Conservation (phyloP, 2,797 vertebrate species). For the Selene dorsalis region DNA sequence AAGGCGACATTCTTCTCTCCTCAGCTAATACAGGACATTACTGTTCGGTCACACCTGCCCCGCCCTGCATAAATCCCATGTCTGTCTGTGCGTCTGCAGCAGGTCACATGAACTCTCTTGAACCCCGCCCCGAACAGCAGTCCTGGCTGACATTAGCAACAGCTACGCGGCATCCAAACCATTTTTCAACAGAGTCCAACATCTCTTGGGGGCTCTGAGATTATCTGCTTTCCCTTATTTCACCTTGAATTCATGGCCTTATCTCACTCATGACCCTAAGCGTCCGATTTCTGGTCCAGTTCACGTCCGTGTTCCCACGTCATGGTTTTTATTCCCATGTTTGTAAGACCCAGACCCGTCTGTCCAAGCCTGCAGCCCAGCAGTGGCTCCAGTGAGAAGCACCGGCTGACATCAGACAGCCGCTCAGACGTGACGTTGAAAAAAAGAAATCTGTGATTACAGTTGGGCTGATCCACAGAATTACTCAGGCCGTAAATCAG, state of each 20-base stretch:
- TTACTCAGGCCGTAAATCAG: slow-evolving; percentile 59
- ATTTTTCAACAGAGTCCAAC: slow-evolving; percentile 4
- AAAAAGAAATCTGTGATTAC: slow-evolving; percentile 44
- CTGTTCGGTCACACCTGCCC: slow-evolving; percentile 73
- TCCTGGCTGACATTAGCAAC: slow-evolving; percentile 37
- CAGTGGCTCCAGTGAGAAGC: slow-evolving; percentile 13
- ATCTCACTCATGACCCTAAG: slow-evolving; percentile 2
- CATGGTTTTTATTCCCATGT: slow-evolving; percentile 6
- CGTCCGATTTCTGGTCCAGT: neutral
- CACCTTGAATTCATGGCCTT: neutral
- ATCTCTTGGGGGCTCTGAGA: slow-evolving; percentile 30
- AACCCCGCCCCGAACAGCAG: slow-evolving; percentile 45
- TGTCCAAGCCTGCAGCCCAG: neutral
- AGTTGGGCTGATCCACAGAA: slow-evolving; percentile 37
- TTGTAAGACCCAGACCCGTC: neutral
- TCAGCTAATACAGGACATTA: slow-evolving; percentile 67
- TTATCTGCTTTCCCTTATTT: slow-evolving; percentile 33
- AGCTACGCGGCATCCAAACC: slow-evolving; percentile 19
- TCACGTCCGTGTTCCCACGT: slow-evolving; percentile 5
- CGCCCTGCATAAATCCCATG: slow-evolving; percentile 63
- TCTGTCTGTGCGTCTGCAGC: slow-evolving; percentile 63
- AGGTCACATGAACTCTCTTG: slow-evolving; percentile 61
- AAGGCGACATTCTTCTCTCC: slow-evolving; percentile 72
- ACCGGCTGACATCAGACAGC: slow-evolving; percentile 49
- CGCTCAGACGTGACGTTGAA: slow-evolving; percentile 52